These are phyloP conservation scores for Subacronicta megacephala DNA, from an alignment of 2,888 invertebrate genomes.

Conservation along the genomic window DNA sequence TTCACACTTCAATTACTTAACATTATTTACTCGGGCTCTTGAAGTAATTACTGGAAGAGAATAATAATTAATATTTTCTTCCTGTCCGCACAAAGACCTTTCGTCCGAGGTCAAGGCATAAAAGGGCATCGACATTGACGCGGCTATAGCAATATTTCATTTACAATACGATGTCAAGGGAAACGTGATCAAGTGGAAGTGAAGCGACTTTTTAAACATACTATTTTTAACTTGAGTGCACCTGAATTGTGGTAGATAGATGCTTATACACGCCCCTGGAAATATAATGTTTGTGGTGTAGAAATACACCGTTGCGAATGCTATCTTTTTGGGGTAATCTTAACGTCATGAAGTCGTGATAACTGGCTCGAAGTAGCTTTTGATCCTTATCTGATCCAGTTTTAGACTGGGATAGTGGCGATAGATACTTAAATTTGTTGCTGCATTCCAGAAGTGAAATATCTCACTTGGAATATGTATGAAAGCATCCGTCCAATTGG, in stretches of 20 bases:
- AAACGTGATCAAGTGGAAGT: slow-evolving; percentile 77
- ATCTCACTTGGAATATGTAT: slow-evolving; percentile 12
- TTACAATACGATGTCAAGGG: slow-evolving; percentile 72
- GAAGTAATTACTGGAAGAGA: slow-evolving; percentile 21
- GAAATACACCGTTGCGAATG: slow-evolving; percentile 33
- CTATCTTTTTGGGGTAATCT: slow-evolving; percentile 35
- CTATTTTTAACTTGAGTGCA: slow-evolving; percentile 52
- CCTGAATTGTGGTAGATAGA: slow-evolving; percentile 42
- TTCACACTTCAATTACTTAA: slow-evolving; percentile 24
- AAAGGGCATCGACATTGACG: slow-evolving; percentile 73
- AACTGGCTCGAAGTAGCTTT: slow-evolving; percentile 10
- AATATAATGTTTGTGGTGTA: slow-evolving; percentile 23
- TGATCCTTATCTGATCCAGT: slow-evolving; percentile 22
- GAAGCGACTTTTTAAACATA: slow-evolving; percentile 52
- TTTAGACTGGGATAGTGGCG: slow-evolving; percentile 15
- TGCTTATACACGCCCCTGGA: slow-evolving; percentile 31
- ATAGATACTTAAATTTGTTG: slow-evolving; percentile 9
- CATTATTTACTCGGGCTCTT: slow-evolving; percentile 14
- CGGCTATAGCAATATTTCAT: slow-evolving; percentile 59
- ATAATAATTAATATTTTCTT: slow-evolving; percentile 44
- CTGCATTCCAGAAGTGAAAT: slow-evolving; percentile 14
- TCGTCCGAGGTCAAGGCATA: slow-evolving; percentile 71
- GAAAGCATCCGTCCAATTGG: slow-evolving; percentile 55
- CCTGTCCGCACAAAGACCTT: slow-evolving; percentile 49
- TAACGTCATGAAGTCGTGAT: slow-evolving; percentile 35